Evolutionary conservation across 2,888 invertebrate species (phyloP).

Genomic region (Oscheius sp.): DNA sequence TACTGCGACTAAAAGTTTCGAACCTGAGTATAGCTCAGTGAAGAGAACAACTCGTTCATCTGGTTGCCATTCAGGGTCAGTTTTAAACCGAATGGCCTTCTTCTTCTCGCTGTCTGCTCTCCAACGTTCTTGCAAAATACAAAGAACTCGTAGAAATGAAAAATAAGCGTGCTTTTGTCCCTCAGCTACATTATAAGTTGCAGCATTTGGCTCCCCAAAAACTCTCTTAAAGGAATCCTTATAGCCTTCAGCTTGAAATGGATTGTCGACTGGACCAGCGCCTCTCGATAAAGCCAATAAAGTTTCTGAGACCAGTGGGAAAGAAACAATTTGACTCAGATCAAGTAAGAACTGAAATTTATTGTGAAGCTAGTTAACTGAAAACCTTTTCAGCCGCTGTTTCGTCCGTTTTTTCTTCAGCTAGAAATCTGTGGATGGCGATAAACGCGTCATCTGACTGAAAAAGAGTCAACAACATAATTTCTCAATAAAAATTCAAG

Average conservation of each 20-base stretch:
- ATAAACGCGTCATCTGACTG: slow-evolving; percentile 63
- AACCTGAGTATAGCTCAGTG: slow-evolving; percentile 50
- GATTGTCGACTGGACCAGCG: slow-evolving; percentile 17
- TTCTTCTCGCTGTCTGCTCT: slow-evolving; percentile 49
- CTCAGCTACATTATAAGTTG: slow-evolving; percentile 29
- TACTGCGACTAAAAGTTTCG: background rate
- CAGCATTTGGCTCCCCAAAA: slow-evolving; percentile 32
- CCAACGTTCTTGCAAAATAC: slow-evolving; percentile 56
- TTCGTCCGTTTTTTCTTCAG: slow-evolving; percentile 42
- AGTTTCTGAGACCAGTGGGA: slow-evolving; percentile 32
- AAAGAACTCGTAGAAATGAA: slow-evolving; percentile 59
- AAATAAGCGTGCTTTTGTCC: slow-evolving; percentile 59
- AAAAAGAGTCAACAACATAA: slow-evolving; percentile 60
- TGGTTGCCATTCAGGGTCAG: slow-evolving; percentile 68
- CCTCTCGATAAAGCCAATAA: slow-evolving; percentile 33
- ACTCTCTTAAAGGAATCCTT: slow-evolving; percentile 17
- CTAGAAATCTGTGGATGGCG: slow-evolving; percentile 55
- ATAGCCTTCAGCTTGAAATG: background rate
- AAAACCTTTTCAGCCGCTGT: slow-evolving; percentile 40
- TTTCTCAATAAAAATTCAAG: slow-evolving; percentile 35
- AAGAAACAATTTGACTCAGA: slow-evolving; percentile 27
- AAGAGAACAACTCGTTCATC: slow-evolving; percentile 67
- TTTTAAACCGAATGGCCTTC: slow-evolving; percentile 61
- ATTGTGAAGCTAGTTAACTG: background rate
- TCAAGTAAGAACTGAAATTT: slow-evolving; percentile 37